Evolutionary conservation across 2,113 vertebrate genomes (phyloP), one percentile per base, ranked within the genome.

Genomic region (Procavia capensis): DNA sequence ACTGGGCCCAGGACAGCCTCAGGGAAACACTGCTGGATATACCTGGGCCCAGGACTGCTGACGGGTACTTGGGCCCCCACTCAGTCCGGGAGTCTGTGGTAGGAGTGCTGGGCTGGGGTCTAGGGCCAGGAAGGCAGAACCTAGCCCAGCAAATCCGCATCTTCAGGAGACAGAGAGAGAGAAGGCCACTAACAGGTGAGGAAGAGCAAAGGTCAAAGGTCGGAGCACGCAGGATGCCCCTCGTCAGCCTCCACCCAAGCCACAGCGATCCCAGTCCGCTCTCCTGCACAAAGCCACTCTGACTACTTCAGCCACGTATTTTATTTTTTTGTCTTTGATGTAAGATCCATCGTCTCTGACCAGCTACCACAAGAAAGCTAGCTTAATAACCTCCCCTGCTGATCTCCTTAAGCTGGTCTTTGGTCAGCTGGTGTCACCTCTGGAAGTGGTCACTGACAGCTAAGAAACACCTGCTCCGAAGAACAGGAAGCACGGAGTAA

Each of bases 181-280:
- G 59, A 1, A 31, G n/a, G 76, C 29, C 19, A 34, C 5, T 3
- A 8, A 0, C 34, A 0, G 0, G 27, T 8, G 0, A 50, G 78
- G 50, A 34, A 29, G n/a, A 36, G 39, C 34, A 1, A 68, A n/a
- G 59, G 20, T 0, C 91, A 39, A 41, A n/a, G 24, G 41, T 34
- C 47, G 11, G n/a, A 19, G n/a, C 3, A 4, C 25, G 45, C 47
- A 7, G 63, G 63, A 50, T 16, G 63, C 36, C n/a, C 45, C 27
- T 24, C 19, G 2, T 9, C 29, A 17, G 64, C 47, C 6, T 0
- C 59, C 19, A 4, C 61, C 59, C 24, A 7, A 34, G 63, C 41
- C 84, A 31, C 5, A 6, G 50, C 5, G 2, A 9, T 7, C 34
- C 43, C 75, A 0, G 0, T 0, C 22, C 47, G 34, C 31, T 17